Base-by-base conservation (phyloP, 2,113 vertebrate species). In the Crotalus viridis region DNA sequence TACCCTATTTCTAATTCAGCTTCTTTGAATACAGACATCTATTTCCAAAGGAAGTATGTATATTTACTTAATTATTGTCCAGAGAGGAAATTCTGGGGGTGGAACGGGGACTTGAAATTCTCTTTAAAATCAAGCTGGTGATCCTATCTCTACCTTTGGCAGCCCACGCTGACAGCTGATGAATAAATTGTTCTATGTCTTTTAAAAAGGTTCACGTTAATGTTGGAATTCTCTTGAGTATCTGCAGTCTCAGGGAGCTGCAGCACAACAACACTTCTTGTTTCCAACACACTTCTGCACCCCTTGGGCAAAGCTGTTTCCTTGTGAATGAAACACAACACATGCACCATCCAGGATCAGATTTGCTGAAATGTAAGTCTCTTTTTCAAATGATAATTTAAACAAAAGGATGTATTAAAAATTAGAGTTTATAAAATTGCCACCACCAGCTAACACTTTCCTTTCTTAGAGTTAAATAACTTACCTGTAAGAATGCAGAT, bases 301-400 rank as follows among this genome's bases (percentile, higher is more conserved):
- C 92, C 95, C 28, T 3, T 95, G 95, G 93, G 94, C 95, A 96
- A 95, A 95, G 87, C 51, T 13, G 88, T 91, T 96, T 91, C 93
- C 94, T 96, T 95, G 93, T 89, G 88, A 95, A 90, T 39, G 57
- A 89, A 96, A 26, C 93, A 95, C 95, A 96, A 96, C 91, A 96
- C 56, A 95, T 51, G 33, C 1, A 69, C 24, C 51, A 57, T 91
- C 5, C 10, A 85, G 95, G 94, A 93, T 94, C 90, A 94, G n/a
- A 43, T 64, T 43, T 90, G 85, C 89, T 54, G 92, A 90, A 64
- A 19, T 12, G 57, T 52, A 90, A 93, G 81, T 64, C 46, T 61
- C n/a, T 54, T 89, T 51, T 93, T 64, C 55, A 39, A 51, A 46
- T 51, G 5, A 4, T 24, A 28, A 22, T 55, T 28, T 54, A 21